Base-by-base conservation (phyloP, 2,888 invertebrate species). In the Malacosoma neustria region DNA sequence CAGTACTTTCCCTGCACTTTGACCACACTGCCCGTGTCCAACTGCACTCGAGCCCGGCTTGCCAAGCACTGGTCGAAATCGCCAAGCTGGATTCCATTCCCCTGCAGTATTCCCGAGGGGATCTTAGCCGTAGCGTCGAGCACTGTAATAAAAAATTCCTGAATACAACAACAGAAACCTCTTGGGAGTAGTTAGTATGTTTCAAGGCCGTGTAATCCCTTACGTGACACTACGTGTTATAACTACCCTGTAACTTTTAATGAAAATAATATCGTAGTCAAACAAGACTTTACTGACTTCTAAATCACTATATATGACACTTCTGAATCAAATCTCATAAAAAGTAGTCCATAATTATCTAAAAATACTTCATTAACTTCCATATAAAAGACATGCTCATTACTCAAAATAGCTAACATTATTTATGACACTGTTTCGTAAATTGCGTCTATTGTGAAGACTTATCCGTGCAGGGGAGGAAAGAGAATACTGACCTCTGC, bases 121-220 rank as follows among this genome's bases (percentile, higher is more conserved):
- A 92, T 86, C 65, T 92, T 92, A n/a, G 89, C 92, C 22, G 90
- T 89, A 15, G 92, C 88, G 67, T 92, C 92, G 57, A 92, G 76
- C 91, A 92, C 92, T 92, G 77, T 60, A 87, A 79, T 72, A 54
- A 71, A 73, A 65, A 75, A 70, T 63, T 65, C 46, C 54, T 51
- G 46, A 65, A 57, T 61, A 61, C 43, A 62, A 58, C 50, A 48
- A 56, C 40, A 42, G 41, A 49, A 45, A 38, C 45, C 44, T 51
- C 48, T 43, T 49, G 48, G 48, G 50, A 43, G 36, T 34, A 40
- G 33, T 44, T 41, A 41, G 33, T 36, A 32, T 32, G 32, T 9
- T 33, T 37, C 29, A 15, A 32, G 11, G 14, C 30, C 13, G 14
- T 13, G 13, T 6, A 32, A 13, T 32, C 6, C 32, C 32, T 14